Evolutionary conservation across 2,113 vertebrate genomes (phyloP).

Genomic region (Sialia sialis): DNA sequence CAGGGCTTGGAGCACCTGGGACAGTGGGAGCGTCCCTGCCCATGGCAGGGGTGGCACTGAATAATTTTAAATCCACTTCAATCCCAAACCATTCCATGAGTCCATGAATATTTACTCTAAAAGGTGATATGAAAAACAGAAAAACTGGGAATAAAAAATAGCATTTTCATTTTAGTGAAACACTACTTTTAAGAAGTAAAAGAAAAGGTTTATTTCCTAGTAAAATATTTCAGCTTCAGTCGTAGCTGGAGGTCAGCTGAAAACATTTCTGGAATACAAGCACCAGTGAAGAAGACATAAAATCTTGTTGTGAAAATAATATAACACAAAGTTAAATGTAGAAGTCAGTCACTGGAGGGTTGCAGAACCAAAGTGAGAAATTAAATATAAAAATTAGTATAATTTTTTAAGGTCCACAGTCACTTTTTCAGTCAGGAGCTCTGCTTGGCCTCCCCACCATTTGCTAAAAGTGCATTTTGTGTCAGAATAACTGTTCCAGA

Average conservation of each 20-base stretch:
- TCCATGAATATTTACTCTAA: not conserved
- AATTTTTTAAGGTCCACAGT: not conserved
- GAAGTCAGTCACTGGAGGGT: not conserved
- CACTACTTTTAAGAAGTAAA: not conserved
- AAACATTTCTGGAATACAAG: not conserved
- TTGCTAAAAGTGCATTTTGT: not conserved
- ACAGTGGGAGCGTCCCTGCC: not conserved
- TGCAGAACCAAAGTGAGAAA: not conserved
- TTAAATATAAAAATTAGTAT: not conserved
- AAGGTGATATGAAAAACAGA: not conserved
- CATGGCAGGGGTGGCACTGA: not conserved
- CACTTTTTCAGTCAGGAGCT: not conserved
- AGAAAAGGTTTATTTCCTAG: not conserved
- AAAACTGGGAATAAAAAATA: not conserved
- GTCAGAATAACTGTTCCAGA: not conserved
- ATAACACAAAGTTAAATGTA: not conserved
- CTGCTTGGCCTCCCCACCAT: not conserved
- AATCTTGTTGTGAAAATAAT: not conserved
- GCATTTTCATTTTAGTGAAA: not conserved
- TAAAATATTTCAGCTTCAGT: not conserved
- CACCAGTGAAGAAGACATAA: not conserved
- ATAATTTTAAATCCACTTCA: not conserved
- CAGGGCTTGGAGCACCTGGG: fast-evolving
- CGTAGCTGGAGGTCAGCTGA: not conserved
- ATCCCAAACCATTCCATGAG: not conserved